phyloP scores from a whole-genome alignment of 1,140 invertebrate genomes.

The Aphelenchoides fujianensis region DNA sequence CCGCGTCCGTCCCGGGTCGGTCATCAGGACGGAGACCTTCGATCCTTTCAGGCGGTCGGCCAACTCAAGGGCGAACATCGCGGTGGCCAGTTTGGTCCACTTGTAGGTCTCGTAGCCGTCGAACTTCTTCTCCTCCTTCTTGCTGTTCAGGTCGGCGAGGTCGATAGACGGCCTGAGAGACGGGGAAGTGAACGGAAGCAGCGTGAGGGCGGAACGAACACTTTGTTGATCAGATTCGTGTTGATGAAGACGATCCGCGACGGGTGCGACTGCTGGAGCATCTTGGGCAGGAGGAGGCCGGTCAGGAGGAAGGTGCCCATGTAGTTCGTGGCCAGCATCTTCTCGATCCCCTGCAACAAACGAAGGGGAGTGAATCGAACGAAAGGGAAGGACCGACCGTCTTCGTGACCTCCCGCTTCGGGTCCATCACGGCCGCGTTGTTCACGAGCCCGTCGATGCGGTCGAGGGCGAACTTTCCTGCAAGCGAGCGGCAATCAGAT shows the following conservation, averaged over 20 bases:
- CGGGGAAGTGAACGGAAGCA: constrained; percentile 27
- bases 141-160: constrained; percentile 52
- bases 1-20: constrained; percentile 56
- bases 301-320: constrained; percentile 57
- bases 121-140: constrained; percentile 39
- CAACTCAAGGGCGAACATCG: constrained; percentile 58
- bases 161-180: constrained; percentile 46
- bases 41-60: constrained; percentile 51
- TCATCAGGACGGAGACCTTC: constrained; percentile 53
- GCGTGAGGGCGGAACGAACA: constrained; percentile 20
- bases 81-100: constrained; percentile 47
- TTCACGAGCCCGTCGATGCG: constrained; percentile 57
- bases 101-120: constrained; percentile 37
- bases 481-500: too few species aligned
- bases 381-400: constrained; percentile 5
- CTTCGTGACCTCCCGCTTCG: constrained; percentile 49
- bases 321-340: constrained; percentile 59
- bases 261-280: constrained; percentile 49
- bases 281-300: constrained; percentile 52
- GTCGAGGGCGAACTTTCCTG: constrained; percentile 57
- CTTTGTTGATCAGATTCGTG: constrained; percentile 51
- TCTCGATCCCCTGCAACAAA: constrained; percentile 58
- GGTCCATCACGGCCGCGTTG: constrained; percentile 54
- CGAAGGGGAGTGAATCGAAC: not conserved
- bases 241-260: constrained; percentile 56